Evolutionary conservation across 1,140 invertebrate genomes (phyloP).

Genomic region (Atopsyche davidsoni): DNA sequence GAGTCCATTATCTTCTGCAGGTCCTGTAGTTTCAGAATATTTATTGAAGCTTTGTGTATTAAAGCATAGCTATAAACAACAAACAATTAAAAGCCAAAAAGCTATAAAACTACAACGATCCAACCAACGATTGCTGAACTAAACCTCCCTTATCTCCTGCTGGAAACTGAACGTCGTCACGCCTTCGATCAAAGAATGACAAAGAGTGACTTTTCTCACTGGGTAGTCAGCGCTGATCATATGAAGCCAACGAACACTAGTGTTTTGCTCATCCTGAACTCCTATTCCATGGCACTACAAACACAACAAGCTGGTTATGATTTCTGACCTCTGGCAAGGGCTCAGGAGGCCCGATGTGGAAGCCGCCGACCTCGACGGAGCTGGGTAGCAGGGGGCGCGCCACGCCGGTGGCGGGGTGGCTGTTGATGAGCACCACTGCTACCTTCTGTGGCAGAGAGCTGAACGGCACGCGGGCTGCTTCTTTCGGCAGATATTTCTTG

Average conservation of each 20-base stretch:
- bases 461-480: constrained; percentile 17
- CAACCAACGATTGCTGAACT: too few species aligned
- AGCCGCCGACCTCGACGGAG: constrained; percentile 23
- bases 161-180: too few species aligned
- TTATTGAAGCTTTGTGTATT: neutral
- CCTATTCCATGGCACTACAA: too few species aligned
- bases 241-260: too few species aligned
- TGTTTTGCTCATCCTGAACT: too few species aligned
- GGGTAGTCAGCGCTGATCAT: too few species aligned
- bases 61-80: too few species aligned
- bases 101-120: neutral
- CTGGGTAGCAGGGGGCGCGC: constrained; percentile 22
- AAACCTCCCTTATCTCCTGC: too few species aligned
- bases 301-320: too few species aligned
- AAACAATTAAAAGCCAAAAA: neutral
- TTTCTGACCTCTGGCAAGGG: constrained; percentile 30
- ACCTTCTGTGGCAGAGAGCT: constrained; percentile 12
- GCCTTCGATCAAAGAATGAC: too few species aligned
- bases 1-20: constrained; percentile 50
- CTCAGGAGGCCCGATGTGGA: constrained; percentile 22
- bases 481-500: constrained; percentile 17
- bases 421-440: constrained; percentile 15
- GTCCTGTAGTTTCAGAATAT: constrained; percentile 32
- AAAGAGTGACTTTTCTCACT: too few species aligned
- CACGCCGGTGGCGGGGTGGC: constrained; percentile 21